A percentile compares a stretch with the other conserved stretches of the same genome.
Conservation (phyloP, 1,140 invertebrate genomes). For the Doryteuthis pealeii region DNA sequence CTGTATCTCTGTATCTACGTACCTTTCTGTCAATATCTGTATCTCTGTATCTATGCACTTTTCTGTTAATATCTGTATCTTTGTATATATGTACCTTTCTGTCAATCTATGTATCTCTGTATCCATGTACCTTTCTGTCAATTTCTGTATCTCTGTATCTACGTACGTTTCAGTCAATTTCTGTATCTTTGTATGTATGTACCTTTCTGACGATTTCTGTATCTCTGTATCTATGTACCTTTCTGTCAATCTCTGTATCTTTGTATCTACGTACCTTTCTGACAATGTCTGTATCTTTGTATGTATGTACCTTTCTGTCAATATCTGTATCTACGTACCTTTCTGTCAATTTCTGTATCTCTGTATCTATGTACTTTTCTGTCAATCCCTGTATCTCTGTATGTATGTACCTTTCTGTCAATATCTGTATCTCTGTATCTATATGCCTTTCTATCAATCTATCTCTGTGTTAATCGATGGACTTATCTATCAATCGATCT, state of each 20-base stretch:
- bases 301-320: neutral
- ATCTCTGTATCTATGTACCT: neutral
- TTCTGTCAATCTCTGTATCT: neutral
- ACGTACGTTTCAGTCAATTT: neutral
- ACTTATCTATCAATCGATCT: neutral
- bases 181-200: neutral
- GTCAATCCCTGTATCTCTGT: neutral
- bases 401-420: neutral
- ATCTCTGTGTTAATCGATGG: neutral
- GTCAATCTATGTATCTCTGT: no score
- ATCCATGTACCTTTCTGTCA: neutral
- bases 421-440: neutral
- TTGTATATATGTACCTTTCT: no score
- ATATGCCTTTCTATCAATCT: slow-evolving; percentile 44
- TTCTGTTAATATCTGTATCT: no score
- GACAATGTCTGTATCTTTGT: neutral
- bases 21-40: neutral
- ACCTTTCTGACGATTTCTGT: neutral
- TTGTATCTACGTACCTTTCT: neutral
- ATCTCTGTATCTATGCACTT: no score
- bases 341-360: neutral
- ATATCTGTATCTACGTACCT: neutral
- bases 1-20: neutral
- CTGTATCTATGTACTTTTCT: neutral
- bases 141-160: neutral